These are phyloP conservation scores for Chironomus riparius DNA, from an alignment of 2,888 invertebrate genomes.

Conservation along the genomic window DNA sequence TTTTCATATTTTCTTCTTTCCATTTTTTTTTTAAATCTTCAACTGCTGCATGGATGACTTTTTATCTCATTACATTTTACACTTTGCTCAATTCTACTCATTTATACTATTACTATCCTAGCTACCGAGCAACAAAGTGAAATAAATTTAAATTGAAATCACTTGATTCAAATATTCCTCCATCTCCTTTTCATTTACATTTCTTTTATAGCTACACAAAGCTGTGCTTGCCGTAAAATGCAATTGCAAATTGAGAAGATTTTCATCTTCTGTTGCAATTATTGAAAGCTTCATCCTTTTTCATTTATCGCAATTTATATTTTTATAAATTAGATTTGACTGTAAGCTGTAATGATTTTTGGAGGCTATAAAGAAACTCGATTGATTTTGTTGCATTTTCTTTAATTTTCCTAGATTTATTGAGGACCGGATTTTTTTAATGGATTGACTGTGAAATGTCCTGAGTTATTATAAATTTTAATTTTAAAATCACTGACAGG, in stretches of 20 bases:
- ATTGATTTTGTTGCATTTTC: too few species aligned
- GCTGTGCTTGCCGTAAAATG: neutral
- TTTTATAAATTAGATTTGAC: too few species aligned
- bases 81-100: neutral
- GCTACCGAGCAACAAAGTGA: neutral
- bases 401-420: too few species aligned
- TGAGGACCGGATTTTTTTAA: too few species aligned
- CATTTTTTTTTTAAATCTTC: neutral
- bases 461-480: too few species aligned
- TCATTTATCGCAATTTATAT: too few species aligned
- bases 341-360: too few species aligned
- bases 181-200: neutral
- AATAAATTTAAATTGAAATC: neutral
- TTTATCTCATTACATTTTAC: neutral
- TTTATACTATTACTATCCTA: neutral
- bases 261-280: neutral
- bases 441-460: too few species aligned
- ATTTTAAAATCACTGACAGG: too few species aligned
- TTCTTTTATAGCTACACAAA: neutral
- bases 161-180: neutral
- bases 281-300: neutral
- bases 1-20: neutral
- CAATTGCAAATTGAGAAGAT: neutral
- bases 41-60: neutral
- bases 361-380: too few species aligned